Evolutionary conservation across 1,140 invertebrate genomes (phyloP).

Genomic region (Bombus polaris): DNA sequence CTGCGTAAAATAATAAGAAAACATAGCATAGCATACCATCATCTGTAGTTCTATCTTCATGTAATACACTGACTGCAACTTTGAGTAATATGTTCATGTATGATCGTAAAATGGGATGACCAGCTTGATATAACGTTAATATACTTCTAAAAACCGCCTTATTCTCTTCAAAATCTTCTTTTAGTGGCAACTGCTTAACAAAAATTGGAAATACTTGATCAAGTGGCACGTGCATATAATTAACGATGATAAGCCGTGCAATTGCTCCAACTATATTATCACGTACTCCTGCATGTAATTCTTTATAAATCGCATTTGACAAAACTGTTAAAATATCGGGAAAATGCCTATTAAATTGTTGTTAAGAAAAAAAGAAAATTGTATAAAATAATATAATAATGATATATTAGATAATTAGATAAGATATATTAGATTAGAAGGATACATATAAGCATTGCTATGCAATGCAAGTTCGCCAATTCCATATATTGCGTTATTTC

Average conservation of each 20-base stretch:
- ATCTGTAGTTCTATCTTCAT: conserved; percentile 82
- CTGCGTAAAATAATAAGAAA: conserved; percentile 12
- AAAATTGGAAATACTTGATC: conserved; percentile 89
- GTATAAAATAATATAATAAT: not conserved
- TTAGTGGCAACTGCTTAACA: conserved; percentile 87
- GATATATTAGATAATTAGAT: conserved; percentile 58
- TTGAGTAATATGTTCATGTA: conserved; percentile 84
- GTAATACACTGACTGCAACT: conserved; percentile 82
- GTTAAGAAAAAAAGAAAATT: conserved; percentile 56
- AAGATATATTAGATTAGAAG: conserved; percentile 73
- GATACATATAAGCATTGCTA: conserved; percentile 85
- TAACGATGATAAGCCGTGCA: conserved; percentile 88
- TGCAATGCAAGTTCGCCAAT: conserved; percentile 88
- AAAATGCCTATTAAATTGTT: conserved; percentile 82
- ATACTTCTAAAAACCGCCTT: conserved; percentile 88
- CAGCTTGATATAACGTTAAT: conserved; percentile 84
- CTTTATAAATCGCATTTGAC: conserved; percentile 85
- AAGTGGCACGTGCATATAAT: conserved; percentile 85
- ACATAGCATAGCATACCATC: conserved; percentile 74
- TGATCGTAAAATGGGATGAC: conserved; percentile 82
- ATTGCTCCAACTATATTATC: conserved; percentile 92
- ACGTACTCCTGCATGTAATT: conserved; percentile 85
- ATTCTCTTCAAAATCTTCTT: conserved; percentile 90
- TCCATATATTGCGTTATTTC: conserved; percentile 90
- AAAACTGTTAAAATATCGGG: conserved; percentile 86